Conservation (phyloP, 2,797 vertebrate species). For the Anas acuta region DNA sequence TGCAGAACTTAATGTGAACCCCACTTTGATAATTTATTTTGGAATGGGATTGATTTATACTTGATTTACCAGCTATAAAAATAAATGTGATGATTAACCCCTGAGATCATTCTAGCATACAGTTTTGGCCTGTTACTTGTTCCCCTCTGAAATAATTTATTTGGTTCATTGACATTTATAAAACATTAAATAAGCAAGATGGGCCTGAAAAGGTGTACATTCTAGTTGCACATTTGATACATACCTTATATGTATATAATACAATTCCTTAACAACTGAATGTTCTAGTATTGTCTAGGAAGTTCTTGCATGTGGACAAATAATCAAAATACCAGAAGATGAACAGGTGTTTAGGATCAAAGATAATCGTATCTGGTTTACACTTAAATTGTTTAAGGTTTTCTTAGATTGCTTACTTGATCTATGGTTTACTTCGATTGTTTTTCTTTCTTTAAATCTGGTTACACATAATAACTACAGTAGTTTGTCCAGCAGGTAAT, state of each 20-base stretch:
- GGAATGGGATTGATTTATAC: conserved; percentile 31
- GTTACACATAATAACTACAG: conserved; percentile 68
- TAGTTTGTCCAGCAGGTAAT: conserved; percentile 75
- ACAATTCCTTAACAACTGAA: conserved; percentile 34
- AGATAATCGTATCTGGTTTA: conserved; percentile 8
- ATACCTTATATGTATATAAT: conserved; percentile 50
- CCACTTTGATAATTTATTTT: conserved; percentile 22
- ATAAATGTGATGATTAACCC: conserved; percentile 66
- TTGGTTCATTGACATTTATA: conserved; percentile 71
- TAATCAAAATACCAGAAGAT: conserved; percentile 40
- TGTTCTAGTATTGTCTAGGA: not conserved
- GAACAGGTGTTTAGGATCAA: conserved; percentile 49
- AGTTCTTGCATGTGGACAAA: conserved; percentile 7
- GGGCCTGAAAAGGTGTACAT: conserved; percentile 63
- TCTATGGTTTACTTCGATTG: conserved; percentile 41
- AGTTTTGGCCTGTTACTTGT: conserved; percentile 51
- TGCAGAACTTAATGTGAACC: conserved; percentile 18
- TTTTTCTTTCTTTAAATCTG: conserved; percentile 41
- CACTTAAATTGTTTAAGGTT: too few relatives aligned
- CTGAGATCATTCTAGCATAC: conserved; percentile 71
- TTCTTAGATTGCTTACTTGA: too few relatives aligned
- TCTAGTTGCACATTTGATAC: conserved; percentile 60
- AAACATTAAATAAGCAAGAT: conserved; percentile 65
- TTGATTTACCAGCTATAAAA: conserved; percentile 60
- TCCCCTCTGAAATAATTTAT: conserved; percentile 64